Evolutionary conservation across 2,888 invertebrate genomes (phyloP).

Genomic region (Euplagia quadripunctaria): DNA sequence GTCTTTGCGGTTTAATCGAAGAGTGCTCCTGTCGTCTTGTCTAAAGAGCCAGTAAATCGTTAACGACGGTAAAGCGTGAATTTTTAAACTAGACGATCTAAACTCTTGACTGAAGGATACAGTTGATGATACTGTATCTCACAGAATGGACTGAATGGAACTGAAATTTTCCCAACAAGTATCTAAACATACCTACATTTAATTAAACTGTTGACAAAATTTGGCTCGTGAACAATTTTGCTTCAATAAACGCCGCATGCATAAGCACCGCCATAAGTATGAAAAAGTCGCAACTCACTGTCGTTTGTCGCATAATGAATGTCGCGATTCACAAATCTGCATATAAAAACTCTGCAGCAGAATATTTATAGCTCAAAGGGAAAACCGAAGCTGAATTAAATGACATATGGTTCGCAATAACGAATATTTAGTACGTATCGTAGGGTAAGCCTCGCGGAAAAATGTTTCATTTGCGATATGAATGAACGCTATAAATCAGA

Average conservation of each 20-base stretch:
- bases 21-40: too few species aligned
- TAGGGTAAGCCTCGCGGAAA: constrained; percentile 18
- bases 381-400: constrained; percentile 23
- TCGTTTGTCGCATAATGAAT: constrained; percentile 16
- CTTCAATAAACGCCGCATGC: background rate
- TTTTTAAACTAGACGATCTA: too few species aligned
- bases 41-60: too few species aligned
- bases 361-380: constrained; percentile 30
- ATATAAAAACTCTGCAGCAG: constrained; percentile 24
- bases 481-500: constrained; percentile 38
- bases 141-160: background rate
- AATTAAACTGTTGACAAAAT: background rate
- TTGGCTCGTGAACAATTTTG: background rate
- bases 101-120: too few species aligned
- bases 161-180: background rate
- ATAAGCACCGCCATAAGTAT: background rate
- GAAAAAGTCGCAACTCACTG: constrained; percentile 14
- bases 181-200: background rate
- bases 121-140: too few species aligned
- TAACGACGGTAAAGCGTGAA: too few species aligned
- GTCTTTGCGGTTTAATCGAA: too few species aligned
- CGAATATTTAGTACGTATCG: constrained; percentile 26
- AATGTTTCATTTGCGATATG: constrained; percentile 34
- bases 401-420: constrained; percentile 45
- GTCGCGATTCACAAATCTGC: constrained; percentile 23